Percentiles rank a stretch among this genome's conserved stretches.
Evolutionary conservation across 2,797 vertebrate genomes (phyloP).

Genomic region (Cirrhinus molitorella): DNA sequence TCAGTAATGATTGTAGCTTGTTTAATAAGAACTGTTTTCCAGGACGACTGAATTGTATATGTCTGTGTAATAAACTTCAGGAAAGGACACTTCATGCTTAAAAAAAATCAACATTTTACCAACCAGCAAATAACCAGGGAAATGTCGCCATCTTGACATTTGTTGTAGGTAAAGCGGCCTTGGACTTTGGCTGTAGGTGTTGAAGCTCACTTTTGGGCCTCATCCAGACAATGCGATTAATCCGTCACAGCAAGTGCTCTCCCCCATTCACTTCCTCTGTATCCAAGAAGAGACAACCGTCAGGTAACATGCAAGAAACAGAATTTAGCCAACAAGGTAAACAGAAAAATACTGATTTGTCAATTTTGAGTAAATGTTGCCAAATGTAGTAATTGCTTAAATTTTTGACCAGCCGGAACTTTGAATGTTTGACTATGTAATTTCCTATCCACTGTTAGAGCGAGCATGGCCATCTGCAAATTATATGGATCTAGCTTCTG

Average conservation of each 20-base stretch:
- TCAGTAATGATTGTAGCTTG: not conserved
- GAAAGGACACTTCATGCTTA: not conserved
- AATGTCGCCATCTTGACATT: not conserved
- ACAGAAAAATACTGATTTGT: not conserved
- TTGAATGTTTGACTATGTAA: not conserved
- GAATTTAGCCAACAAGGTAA: not conserved
- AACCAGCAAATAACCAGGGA: not conserved
- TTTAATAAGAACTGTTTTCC: not conserved
- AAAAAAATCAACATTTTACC: not conserved
- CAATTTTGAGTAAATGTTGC: not conserved
- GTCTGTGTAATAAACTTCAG: not conserved
- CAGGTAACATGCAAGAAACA: conserved; percentile 1
- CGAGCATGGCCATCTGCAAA: too few relatives aligned
- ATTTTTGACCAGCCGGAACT: not conserved
- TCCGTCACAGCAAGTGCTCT: conserved; percentile 53
- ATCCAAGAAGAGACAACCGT: conserved; percentile 3
- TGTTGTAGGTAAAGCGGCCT: conserved; percentile 30
- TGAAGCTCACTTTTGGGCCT: conserved; percentile 53
- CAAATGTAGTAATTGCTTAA: not conserved
- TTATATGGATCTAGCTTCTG: too few relatives aligned
- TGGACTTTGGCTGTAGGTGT: conserved; percentile 41
- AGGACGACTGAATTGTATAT: not conserved
- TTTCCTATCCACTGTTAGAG: too few relatives aligned
- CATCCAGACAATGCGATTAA: conserved; percentile 60
- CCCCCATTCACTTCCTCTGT: conserved; percentile 33